Evolutionary conservation across 2,797 vertebrate genomes (phyloP).

Genomic region (Gymnopithys bicolor): DNA sequence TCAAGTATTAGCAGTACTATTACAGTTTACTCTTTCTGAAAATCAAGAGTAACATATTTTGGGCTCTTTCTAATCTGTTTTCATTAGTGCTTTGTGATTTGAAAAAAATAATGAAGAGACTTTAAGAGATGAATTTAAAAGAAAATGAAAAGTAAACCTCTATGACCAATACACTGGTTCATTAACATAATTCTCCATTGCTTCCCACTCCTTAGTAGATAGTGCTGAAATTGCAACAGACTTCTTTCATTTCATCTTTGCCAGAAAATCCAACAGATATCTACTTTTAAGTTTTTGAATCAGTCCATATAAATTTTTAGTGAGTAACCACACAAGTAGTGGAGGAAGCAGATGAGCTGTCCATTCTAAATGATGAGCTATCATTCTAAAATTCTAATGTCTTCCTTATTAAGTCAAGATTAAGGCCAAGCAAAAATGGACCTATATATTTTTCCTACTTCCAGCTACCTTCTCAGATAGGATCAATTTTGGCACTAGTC

Average conservation of each 20-base stretch:
- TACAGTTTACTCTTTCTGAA: not conserved
- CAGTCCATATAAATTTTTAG: not conserved
- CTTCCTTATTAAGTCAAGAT: not conserved
- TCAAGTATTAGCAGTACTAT: not conserved
- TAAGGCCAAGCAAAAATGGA: not conserved
- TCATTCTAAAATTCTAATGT: not conserved
- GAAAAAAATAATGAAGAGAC: not conserved
- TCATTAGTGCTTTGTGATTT: not conserved
- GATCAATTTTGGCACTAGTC: not conserved
- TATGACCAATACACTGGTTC: not conserved
- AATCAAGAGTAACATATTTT: not conserved
- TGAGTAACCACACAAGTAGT: not conserved
- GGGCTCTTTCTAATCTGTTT: not conserved
- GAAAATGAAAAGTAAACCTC: not conserved
- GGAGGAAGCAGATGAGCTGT: not conserved
- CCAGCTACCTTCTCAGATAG: not conserved
- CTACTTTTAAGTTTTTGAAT: not conserved
- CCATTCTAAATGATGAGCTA: not conserved
- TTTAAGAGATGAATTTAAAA: not conserved
- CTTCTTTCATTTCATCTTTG: not conserved
- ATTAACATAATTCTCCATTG: not conserved
- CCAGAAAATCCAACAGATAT: not conserved
- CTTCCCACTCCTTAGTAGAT: not conserved
- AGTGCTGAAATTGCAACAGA: not conserved
- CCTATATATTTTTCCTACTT: not conserved